Evolutionary conservation across 2,888 invertebrate species (phyloP).

Genomic region (Aporophyla lueneburgensis): DNA sequence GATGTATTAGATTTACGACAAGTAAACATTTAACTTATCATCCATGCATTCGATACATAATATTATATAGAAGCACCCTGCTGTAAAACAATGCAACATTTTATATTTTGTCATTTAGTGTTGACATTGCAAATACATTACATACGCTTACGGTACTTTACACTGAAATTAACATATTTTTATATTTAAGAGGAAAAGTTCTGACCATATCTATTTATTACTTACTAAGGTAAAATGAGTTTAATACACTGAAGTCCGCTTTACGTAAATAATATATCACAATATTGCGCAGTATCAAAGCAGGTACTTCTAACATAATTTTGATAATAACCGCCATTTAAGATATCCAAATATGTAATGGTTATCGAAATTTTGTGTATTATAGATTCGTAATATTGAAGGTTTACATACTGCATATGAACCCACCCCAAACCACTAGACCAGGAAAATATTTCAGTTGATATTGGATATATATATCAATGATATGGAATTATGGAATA

Average conservation of each 20-base stretch:
- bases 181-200: constrained; percentile 33
- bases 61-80: constrained; percentile 36
- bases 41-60: constrained; percentile 42
- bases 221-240: constrained; percentile 24
- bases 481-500: constrained; percentile 45
- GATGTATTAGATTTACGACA: constrained; percentile 47
- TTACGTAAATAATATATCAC: constrained; percentile 9
- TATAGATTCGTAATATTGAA: constrained; percentile 4
- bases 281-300: constrained; percentile 45
- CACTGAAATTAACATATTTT: constrained; percentile 9
- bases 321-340: constrained; percentile 28
- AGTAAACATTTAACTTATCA: constrained; percentile 53
- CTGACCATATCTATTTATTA: constrained; percentile 22
- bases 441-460: constrained; percentile 26
- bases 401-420: constrained; percentile 11
- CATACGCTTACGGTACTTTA: not conserved
- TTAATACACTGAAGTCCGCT: not conserved
- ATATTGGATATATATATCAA: constrained; percentile 52
- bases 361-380: not conserved
- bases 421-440: not conserved
- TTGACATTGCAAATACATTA: constrained; percentile 21
- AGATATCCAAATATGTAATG: constrained; percentile 13
- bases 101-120: constrained; percentile 16
- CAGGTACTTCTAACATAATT: constrained; percentile 21
- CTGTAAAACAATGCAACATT: constrained; percentile 34